A percentile compares a stretch with the other conserved stretches of the same genome.
phyloP scores from a whole-genome alignment of 2,888 invertebrate genomes.

The Aspidiotus destructor region DNA sequence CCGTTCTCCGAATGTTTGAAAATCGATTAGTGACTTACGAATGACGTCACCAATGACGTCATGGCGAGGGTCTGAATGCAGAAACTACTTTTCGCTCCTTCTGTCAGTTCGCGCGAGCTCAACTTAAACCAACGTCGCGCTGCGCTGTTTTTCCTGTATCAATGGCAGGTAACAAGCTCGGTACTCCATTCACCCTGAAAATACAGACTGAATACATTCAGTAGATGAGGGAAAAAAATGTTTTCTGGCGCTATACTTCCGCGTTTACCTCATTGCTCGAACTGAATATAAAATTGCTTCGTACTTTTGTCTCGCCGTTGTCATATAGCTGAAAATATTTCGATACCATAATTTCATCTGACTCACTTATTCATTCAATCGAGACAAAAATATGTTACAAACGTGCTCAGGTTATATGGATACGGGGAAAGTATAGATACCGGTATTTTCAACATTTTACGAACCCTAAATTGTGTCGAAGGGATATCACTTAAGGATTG shows the following conservation, averaged over 20 bases:
- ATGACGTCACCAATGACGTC: conserved; percentile 29
- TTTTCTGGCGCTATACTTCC: background rate
- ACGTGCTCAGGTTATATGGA: too few species aligned
- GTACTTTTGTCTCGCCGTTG: too few species aligned
- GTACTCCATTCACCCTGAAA: conserved; percentile 8
- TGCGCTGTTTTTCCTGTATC: background rate
- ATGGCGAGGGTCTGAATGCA: conserved; percentile 11
- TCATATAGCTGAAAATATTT: too few species aligned
- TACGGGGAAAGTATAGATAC: too few species aligned
- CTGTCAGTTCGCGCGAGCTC: background rate
- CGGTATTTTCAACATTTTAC: too few species aligned
- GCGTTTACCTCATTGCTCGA: background rate
- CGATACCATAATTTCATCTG: too few species aligned
- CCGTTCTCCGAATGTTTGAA: conserved; percentile 4
- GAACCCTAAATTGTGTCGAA: too few species aligned
- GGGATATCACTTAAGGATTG: too few species aligned
- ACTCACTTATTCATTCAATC: too few species aligned
- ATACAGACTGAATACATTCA: background rate
- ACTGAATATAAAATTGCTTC: too few species aligned
- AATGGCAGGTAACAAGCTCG: conserved; percentile 18
- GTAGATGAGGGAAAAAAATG: conserved; percentile 1
- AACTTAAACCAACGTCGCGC: conserved; percentile 7
- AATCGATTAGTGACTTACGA: conserved; percentile 24
- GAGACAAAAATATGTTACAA: too few species aligned
- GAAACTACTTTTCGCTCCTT: background rate